phyloP scores from a whole-genome alignment of 2,888 invertebrate genomes.

The Saturnia pavonia region DNA sequence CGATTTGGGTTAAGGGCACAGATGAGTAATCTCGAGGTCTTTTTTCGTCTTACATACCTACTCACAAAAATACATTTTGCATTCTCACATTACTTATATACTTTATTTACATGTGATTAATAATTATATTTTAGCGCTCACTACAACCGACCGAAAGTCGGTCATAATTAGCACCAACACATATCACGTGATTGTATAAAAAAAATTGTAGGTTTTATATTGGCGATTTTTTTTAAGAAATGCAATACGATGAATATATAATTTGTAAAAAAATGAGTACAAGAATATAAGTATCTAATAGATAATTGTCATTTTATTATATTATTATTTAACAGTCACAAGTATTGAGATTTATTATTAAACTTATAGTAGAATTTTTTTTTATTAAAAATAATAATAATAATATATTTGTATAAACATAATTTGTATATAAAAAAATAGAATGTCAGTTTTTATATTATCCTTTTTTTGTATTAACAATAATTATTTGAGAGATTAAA shows the following conservation, averaged over 20 bases:
- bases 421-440: neutral
- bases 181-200: neutral
- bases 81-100: neutral
- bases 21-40: neutral
- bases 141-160: neutral
- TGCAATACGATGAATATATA: neutral
- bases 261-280: neutral
- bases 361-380: neutral
- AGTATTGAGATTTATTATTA: neutral
- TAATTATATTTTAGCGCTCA: neutral
- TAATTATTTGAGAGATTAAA: neutral
- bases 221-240: neutral
- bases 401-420: neutral
- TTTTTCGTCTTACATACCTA: neutral
- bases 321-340: neutral
- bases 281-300: neutral
- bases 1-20: neutral
- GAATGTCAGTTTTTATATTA: neutral
- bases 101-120: neutral
- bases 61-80: neutral
- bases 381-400: neutral
- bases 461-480: neutral
- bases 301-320: neutral
- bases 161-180: neutral
- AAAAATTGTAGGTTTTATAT: too few relatives aligned